These are phyloP conservation scores for Labeo catla DNA, from an alignment of 2,113 vertebrate species.

Conservation along the genomic window DNA sequence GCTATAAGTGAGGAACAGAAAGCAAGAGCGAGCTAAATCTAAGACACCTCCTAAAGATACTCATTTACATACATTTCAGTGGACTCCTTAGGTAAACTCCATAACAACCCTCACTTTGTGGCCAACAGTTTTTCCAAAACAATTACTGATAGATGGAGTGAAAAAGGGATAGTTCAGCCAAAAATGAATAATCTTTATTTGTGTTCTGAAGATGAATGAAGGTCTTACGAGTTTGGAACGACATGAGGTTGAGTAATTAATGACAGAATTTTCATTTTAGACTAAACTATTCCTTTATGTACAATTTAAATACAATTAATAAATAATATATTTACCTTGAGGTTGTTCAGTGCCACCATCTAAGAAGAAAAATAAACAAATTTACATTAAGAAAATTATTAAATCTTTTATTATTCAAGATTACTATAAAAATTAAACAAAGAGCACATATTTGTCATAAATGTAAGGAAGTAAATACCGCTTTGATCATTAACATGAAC, in stretches of 20 bases:
- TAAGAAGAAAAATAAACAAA: conserved; percentile 41
- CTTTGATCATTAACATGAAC: conserved; percentile 13
- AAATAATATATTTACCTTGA: conserved; percentile 66
- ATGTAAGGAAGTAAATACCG: conserved; percentile 24
- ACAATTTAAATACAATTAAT: neutral
- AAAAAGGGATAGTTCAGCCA: neutral
- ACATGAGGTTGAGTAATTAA: too few species aligned
- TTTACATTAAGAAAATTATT: neutral
- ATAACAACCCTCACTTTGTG: neutral
- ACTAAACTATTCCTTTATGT: too few species aligned
- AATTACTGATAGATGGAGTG: neutral
- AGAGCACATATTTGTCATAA: neutral
- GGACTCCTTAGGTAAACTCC: neutral
- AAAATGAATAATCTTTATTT: too few species aligned
- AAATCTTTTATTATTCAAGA: neutral
- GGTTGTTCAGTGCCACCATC: conserved; percentile 58
- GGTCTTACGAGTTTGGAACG: too few species aligned
- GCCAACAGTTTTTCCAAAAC: neutral
- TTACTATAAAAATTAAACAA: neutral
- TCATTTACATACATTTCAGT: neutral
- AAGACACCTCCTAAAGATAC: neutral
- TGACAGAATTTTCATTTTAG: too few species aligned
- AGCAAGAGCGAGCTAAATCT: neutral
- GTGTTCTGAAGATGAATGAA: too few species aligned
- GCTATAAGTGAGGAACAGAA: neutral